Evolutionary conservation across 2,113 vertebrate species (phyloP).

Genomic region (Theristicus caerulescens): DNA sequence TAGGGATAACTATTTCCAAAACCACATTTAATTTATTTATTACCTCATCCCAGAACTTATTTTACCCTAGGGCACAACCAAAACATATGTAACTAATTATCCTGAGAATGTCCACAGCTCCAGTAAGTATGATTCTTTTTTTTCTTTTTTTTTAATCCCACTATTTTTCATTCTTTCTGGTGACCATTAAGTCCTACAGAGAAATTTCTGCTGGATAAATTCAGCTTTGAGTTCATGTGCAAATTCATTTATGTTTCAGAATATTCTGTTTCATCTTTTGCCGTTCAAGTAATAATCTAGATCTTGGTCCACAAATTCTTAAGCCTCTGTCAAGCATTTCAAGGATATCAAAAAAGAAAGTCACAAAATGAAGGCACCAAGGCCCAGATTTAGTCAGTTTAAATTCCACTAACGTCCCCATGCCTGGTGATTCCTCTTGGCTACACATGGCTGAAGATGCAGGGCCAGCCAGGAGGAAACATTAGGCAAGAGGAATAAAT

Average conservation of each 20-base stretch:
- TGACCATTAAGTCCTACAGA: neutral
- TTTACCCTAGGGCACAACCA: slow-evolving; percentile 65
- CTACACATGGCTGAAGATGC: neutral
- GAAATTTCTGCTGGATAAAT: slow-evolving; percentile 23
- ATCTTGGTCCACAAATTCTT: neutral
- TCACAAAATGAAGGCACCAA: neutral
- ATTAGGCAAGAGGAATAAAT: neutral
- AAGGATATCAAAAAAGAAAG: neutral
- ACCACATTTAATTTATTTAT: slow-evolving; percentile 69
- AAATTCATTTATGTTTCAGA: slow-evolving; percentile 14
- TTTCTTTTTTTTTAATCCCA: neutral
- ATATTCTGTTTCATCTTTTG: neutral
- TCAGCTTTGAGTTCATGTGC: neutral
- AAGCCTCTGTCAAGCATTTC: neutral
- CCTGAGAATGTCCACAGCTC: slow-evolving; percentile 56
- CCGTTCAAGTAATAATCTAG: neutral
- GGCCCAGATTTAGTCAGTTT: neutral
- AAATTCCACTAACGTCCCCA: neutral
- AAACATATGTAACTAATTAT: slow-evolving; percentile 72
- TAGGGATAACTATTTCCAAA: slow-evolving; percentile 64
- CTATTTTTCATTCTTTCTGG: slow-evolving; percentile 49
- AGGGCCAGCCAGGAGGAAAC: neutral
- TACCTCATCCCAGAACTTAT: slow-evolving; percentile 69
- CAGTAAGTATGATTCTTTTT: neutral
- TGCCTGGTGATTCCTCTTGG: slow-evolving; percentile 24